A percentile compares a stretch with the other conserved stretches of the same genome.
These are phyloP conservation scores for Pristionchus entomophagus DNA, from an alignment of 2,888 invertebrate genomes.

Conservation along the genomic window DNA sequence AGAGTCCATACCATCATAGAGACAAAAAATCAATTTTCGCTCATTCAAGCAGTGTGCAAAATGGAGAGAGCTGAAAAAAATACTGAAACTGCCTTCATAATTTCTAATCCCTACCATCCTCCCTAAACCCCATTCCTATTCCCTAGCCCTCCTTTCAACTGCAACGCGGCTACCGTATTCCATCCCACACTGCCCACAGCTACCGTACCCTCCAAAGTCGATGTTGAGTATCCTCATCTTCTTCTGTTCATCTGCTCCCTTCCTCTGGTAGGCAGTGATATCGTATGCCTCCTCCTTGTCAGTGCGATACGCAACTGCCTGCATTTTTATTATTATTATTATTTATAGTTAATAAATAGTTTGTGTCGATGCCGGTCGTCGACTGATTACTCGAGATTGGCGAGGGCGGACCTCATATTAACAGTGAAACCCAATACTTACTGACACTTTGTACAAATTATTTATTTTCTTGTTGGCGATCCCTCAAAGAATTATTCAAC, in stretches of 20 bases:
- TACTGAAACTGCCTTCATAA: too few relatives aligned
- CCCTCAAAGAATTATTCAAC: too few relatives aligned
- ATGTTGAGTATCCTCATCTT: constrained; percentile 84
- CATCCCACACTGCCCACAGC: too few relatives aligned
- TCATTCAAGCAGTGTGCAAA: too few relatives aligned
- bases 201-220: constrained; percentile 55
- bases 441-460: neutral
- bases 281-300: constrained; percentile 88
- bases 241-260: constrained; percentile 84
- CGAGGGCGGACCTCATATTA: neutral
- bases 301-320: constrained; percentile 77
- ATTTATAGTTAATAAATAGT: neutral
- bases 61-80: too few relatives aligned
- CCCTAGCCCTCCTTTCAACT: too few relatives aligned
- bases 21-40: too few relatives aligned
- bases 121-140: too few relatives aligned
- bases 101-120: neutral
- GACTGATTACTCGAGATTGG: neutral
- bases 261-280: constrained; percentile 84
- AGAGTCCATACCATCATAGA: neutral
- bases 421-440: neutral
- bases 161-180: neutral
- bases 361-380: too few relatives aligned
- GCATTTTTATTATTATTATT: neutral
- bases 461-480: too few relatives aligned